These are phyloP conservation scores for Nomada lathburiana DNA, from an alignment of 2,888 invertebrate genomes.

Conservation along the genomic window DNA sequence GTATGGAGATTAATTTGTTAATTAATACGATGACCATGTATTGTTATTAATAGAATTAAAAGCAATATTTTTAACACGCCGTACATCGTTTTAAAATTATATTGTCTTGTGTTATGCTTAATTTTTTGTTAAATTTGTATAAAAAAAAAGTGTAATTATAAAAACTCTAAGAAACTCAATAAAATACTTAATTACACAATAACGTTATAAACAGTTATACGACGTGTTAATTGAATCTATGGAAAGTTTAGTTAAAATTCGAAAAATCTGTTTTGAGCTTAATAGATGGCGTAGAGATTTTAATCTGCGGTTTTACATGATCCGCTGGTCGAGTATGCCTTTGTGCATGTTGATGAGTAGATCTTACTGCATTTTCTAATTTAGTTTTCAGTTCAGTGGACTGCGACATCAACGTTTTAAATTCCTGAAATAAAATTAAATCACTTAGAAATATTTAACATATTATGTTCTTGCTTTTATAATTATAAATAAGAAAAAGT, in stretches of 20 bases:
- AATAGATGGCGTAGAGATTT: constrained; percentile 89
- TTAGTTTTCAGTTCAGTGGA: constrained; percentile 92
- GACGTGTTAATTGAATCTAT: constrained; percentile 30
- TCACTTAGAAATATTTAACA: constrained; percentile 9
- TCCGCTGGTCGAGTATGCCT: constrained; percentile 83
- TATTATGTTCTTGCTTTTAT: neutral
- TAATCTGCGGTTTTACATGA: constrained; percentile 80
- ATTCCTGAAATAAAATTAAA: constrained; percentile 87
- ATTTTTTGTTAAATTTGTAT: neutral
- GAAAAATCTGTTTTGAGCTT: constrained; percentile 98
- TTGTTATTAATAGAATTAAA: constrained; percentile 42
- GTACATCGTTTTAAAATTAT: constrained; percentile 13
- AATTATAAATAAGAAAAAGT: neutral
- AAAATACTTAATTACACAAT: constrained; percentile 4
- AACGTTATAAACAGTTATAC: constrained; percentile 6
- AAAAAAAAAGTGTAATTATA: constrained; percentile 1
- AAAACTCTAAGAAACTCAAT: neutral
- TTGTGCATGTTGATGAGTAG: constrained; percentile 87
- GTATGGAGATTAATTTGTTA: constrained; percentile 24
- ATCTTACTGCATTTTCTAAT: constrained; percentile 94
- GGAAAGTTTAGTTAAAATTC: constrained; percentile 90
- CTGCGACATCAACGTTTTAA: constrained; percentile 95
- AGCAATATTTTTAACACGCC: constrained; percentile 29
- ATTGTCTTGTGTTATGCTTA: neutral
- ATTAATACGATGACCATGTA: constrained; percentile 33